Base-by-base conservation (phyloP, 2,113 vertebrate genomes). In the Vicugna pacos region DNA sequence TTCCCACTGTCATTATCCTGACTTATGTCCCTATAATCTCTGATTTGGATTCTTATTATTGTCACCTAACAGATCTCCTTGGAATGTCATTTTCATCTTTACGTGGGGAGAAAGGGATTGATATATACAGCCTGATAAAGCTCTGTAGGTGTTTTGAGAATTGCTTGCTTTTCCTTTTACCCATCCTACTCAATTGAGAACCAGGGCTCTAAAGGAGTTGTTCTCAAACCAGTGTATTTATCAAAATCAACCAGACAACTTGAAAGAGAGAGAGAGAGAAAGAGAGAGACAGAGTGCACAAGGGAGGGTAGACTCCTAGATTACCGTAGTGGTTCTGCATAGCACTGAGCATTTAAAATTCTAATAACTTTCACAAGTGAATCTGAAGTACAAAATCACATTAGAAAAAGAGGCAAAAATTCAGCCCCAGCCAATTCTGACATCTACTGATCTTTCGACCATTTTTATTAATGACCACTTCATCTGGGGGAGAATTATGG, bases 381-480 rank as follows among this genome's bases (percentile, higher is more conserved):
- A 32, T 58, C 9, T 50, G 42, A 86, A 73, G 3, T 79, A 82
- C 17, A 92, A 52, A 91, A 4, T 42, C n/a, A 52, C 19, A 80
- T 69, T 64, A 67, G 19, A 72, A 82, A 82, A 70, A 77, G 13
- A 96, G 42, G 0, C 8, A 80, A 19, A 92, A 94, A 91, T 65
- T 80, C 64, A 65, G 3, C 20, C 22, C 7, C 35, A 77, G 17
- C 0, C 35, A 94, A 50, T 72, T 87, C 28, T 82, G 80, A 70
- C 10, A 35, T 50, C 26, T 67, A 42, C 72, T 93, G 32, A 88
- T 88, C 17, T 91, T 48, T 67, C 26, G 30, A 11, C 17, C 24
- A 91, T 64, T 97, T 97, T 95, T 69, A 60, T 62, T 77, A 52
- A 91, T 88, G 92, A 70, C 2, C 3, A 54, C 72, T 75, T 95